Evolutionary conservation across 1,140 invertebrate genomes (phyloP), one percentile per base, ranked within the genome.

Genomic region (Drosophila mauritiana): DNA sequence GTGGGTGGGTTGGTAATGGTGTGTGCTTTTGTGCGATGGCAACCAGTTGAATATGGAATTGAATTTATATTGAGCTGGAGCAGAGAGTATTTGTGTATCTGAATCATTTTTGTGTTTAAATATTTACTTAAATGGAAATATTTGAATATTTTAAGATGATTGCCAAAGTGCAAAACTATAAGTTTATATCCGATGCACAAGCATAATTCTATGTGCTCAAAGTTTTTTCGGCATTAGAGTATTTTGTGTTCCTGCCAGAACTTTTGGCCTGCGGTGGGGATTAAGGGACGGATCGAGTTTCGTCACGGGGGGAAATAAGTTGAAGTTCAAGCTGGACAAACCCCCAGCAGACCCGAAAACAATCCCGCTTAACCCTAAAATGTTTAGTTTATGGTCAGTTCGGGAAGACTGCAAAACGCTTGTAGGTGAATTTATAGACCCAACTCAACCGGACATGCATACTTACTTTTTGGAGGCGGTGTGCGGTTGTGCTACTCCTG

Each of bases 21-120:
- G 13, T 67, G 20, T 31, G 63, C n/a, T 56, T 56, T 39, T 37
- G 39, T 39, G 20, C 6, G 27, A 36, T 42, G 73, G 46, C 74
- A 88, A 88, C 83, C 48, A 86, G 82, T 86, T 83, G 75, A 82
- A 85, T 78, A 51, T 68, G 34, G 46, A 67, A 76, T 76, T 76
- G 22, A 56, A 67, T 76, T 57, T 49, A 31, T 57, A 72, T 72
- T 31, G 52, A 69, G 40, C 31, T n/a, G 11, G 17, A 11, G 34
- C 7, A 27, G 2, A 36, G 36, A 12, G 43, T 65, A 64, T 45
- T 10, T n/a, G n/a, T n/a, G n/a, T 45, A 5, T 42, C 1, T 15
- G 12, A 20, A 10, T 17, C 20, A 20, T 8, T 10, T 8, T 10
- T 8, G 7, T 31, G 31, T 31, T 31, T 31, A 13, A 39, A 39